Base-by-base conservation (phyloP, 2,113 vertebrate species). In the Marmota monax region DNA sequence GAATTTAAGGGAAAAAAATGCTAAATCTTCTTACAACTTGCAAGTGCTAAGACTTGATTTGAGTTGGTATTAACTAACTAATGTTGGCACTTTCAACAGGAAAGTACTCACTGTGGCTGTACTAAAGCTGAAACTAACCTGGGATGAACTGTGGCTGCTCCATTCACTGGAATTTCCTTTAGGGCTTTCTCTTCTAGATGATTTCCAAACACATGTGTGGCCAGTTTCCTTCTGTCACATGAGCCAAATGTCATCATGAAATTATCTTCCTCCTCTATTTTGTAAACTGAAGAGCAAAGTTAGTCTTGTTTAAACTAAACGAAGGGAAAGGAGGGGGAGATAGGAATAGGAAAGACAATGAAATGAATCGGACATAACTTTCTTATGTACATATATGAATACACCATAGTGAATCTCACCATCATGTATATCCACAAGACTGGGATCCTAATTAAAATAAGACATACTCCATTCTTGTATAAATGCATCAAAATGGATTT, bases 21-120 rank as follows among this genome's bases (percentile, higher is more conserved):
- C n/a, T 76, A 84, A 76, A 87, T 91, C 27, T 86, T 73, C 29
- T 69, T 82, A 94, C 27, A 83, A 91, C 74, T 76, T 76, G 27
- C 51, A 91, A 61, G 42, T 92, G 42, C 61, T 69, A 82, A 94
- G 56, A 37, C 32, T 87, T 94, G 69, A 83, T 8, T 77, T 1
- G n/a, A 92, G 61, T 77, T 65, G 8, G 3, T 72, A 45, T 92
- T 88, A 88, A 77, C 17, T 88, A 69, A 56, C 2, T 67, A 70
- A 90, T 70, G 61, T 29, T 72, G 42, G 17, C 69, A 83, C 27
- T 90, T 87, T 94, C 16, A 11, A 87, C 27, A 91, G 39, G 25
- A 87, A 86, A 83, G 27, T 6, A 83, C 29, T 96, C 69, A 91
- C 5, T 86, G 34, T 70, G 39, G 48, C 22, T 53, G 53, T 16